Evolutionary conservation across 2,113 vertebrate genomes (phyloP).

Genomic region (Passer domesticus): DNA sequence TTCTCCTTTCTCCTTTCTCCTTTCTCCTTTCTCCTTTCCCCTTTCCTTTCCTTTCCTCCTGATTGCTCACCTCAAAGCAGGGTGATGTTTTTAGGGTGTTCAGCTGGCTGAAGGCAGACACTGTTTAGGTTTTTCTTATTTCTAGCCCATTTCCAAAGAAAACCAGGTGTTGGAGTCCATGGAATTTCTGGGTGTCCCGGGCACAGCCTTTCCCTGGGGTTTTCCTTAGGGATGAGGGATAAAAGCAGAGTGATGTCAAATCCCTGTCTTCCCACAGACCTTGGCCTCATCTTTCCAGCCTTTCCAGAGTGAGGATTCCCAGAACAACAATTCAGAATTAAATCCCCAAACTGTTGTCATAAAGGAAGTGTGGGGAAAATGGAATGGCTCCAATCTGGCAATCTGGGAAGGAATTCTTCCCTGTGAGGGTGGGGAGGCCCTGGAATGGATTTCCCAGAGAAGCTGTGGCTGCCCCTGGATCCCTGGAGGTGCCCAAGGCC

Average conservation of each 20-base stretch:
- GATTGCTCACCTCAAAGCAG: not conserved
- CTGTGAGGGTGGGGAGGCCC: fast-evolving
- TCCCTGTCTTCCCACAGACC: not conserved
- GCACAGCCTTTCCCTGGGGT: not conserved
- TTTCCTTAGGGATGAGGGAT: not conserved
- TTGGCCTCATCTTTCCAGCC: not conserved
- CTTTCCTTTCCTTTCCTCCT: too few species aligned
- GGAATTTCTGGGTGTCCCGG: not conserved
- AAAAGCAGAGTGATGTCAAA: not conserved
- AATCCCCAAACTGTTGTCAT: not conserved
- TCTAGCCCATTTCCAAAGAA: not conserved
- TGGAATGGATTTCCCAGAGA: not conserved
- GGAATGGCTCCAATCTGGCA: not conserved
- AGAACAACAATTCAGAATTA: not conserved
- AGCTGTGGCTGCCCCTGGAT: not conserved
- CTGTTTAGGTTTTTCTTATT: not conserved
- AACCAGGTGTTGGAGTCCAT: not conserved
- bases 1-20: too few species aligned
- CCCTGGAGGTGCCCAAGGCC: not conserved
- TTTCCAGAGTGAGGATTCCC: not conserved
- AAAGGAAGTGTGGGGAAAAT: not conserved
- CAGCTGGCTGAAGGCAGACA: not conserved
- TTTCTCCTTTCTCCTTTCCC: too few species aligned
- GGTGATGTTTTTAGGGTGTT: not conserved
- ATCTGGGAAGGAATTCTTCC: not conserved